phyloP scores from a whole-genome alignment of 2,888 invertebrate genomes.

The Leptarthrus brevirostris region DNA sequence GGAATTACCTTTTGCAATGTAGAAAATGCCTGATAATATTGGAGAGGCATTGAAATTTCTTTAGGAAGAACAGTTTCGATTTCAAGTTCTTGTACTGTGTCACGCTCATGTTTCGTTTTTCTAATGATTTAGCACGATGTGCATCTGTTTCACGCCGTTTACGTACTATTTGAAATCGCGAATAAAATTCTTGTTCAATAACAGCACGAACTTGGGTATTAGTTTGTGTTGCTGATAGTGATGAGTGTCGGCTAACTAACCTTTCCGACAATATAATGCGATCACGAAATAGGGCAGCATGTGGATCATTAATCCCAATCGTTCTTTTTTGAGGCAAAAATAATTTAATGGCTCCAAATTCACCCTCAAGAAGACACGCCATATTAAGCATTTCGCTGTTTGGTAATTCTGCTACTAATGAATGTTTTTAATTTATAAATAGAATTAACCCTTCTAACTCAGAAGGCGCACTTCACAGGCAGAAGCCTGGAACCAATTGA shows the following conservation, averaged over 20 bases:
- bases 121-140: slow-evolving; percentile 81
- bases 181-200: slow-evolving; percentile 83
- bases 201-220: slow-evolving; percentile 78
- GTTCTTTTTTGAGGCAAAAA: slow-evolving; percentile 78
- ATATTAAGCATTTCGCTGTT: slow-evolving; percentile 84
- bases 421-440: too few relatives aligned
- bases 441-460: too few relatives aligned
- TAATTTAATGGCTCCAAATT: slow-evolving; percentile 88
- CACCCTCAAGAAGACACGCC: slow-evolving; percentile 86
- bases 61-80: too few relatives aligned
- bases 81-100: slow-evolving; percentile 85
- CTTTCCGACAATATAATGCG: slow-evolving; percentile 73
- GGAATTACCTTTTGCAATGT: too few relatives aligned
- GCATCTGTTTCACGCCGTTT: slow-evolving; percentile 83
- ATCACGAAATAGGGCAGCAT: slow-evolving; percentile 84
- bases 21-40: too few relatives aligned
- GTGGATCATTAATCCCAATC: slow-evolving; percentile 73
- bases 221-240: slow-evolving; percentile 69
- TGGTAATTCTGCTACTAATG: slow-evolving; percentile 72
- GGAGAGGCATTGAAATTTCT: too few relatives aligned
- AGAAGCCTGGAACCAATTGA: too few relatives aligned
- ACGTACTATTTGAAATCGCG: slow-evolving; percentile 82
- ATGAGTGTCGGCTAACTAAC: slow-evolving; percentile 71
- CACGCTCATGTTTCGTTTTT: slow-evolving; percentile 85
- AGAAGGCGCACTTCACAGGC: too few relatives aligned